phyloP scores from a whole-genome alignment of 2,113 vertebrate genomes.

The Lycaon pictus region DNA sequence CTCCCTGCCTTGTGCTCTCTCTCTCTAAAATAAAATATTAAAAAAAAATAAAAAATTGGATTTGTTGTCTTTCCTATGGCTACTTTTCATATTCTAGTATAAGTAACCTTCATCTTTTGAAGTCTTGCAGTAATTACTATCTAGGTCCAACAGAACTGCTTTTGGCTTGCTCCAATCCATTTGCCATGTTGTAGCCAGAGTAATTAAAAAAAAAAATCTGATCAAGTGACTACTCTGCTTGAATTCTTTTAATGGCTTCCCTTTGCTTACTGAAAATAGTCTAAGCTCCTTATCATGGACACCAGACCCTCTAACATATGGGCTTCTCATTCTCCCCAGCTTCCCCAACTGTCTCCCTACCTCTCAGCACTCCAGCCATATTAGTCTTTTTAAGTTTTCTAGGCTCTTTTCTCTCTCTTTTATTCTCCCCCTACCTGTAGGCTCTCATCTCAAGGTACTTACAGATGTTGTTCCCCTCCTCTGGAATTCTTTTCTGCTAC shows the following conservation, averaged over 20 bases:
- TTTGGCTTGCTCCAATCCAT: neutral
- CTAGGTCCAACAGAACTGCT: neutral
- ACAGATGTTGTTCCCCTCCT: neutral
- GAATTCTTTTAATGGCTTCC: conserved; percentile 4
- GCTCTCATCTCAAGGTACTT: neutral
- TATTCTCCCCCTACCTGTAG: neutral
- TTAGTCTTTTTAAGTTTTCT: conserved; percentile 3
- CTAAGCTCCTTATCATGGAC: neutral
- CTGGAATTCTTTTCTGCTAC: neutral
- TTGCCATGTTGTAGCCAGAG: neutral
- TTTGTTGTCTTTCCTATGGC: neutral
- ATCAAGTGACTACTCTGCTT: neutral
- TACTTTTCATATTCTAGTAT: neutral
- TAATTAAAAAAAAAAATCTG: neutral
- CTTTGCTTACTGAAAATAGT: neutral
- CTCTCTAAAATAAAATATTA: neutral
- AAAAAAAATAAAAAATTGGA: neutral
- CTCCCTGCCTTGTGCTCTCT: neutral
- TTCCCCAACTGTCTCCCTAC: neutral
- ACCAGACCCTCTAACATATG: neutral
- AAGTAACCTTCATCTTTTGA: conserved; percentile 6
- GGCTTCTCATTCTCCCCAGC: neutral
- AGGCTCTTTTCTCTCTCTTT: neutral
- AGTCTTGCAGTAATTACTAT: neutral
- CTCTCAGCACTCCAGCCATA: neutral